A percentile compares a stretch with the other conserved stretches of the same genome.
Conservation (phyloP, 2,888 invertebrate species). For the Carpatolechia fugitivella region DNA sequence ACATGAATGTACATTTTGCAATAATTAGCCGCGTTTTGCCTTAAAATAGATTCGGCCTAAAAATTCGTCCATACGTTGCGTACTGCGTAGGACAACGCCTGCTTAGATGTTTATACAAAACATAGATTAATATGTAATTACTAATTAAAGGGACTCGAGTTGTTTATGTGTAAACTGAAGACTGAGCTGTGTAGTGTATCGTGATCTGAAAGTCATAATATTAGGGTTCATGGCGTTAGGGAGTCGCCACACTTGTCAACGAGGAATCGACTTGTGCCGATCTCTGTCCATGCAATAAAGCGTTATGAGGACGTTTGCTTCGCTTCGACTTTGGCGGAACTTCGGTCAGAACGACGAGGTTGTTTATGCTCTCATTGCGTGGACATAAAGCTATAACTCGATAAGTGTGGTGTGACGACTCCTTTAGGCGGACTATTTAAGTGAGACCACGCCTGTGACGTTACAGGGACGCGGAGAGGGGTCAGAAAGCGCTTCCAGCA, state of each 20-base stretch:
- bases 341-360: too few relatives aligned
- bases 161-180: constrained; percentile 42
- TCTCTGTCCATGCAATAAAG: too few relatives aligned
- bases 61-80: constrained; percentile 21
- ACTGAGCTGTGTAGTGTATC: constrained; percentile 51
- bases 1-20: neutral
- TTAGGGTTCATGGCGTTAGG: constrained; percentile 20
- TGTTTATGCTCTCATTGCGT: too few relatives aligned
- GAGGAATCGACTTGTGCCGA: neutral
- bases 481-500: too few relatives aligned
- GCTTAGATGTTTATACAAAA: constrained; percentile 8
- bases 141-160: constrained; percentile 21
- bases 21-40: neutral
- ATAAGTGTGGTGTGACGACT: too few relatives aligned
- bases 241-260: neutral
- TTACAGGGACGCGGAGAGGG: too few relatives aligned
- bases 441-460: too few relatives aligned
- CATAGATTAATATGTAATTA: constrained; percentile 4
- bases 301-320: too few relatives aligned
- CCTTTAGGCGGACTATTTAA: neutral
- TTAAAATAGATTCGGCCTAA: constrained; percentile 4
- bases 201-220: constrained; percentile 18
- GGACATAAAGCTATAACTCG: too few relatives aligned
- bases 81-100: constrained; percentile 8
- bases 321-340: too few relatives aligned